A percentile compares a stretch with the other conserved stretches of the same genome.
Evolutionary conservation across 2,113 vertebrate species (phyloP).

Genomic region (Pachycephala philippinensis): DNA sequence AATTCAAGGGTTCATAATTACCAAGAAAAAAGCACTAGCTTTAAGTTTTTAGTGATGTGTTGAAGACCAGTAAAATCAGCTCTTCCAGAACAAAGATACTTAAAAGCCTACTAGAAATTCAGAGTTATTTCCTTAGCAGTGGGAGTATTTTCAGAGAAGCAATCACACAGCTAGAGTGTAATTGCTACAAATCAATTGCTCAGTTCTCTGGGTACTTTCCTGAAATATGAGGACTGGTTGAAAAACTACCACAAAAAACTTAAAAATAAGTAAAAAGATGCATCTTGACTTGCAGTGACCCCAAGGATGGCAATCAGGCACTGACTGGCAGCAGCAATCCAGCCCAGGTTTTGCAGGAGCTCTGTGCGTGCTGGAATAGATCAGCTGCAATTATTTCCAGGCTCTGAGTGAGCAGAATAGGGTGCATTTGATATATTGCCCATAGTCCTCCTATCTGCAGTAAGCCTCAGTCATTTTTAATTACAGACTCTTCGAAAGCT

Average conservation of each 20-base stretch:
- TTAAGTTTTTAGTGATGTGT: not conserved
- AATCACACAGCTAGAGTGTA: not conserved
- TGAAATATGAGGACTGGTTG: not conserved
- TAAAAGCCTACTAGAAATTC: slow-evolving; percentile 27
- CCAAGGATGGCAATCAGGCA: not conserved
- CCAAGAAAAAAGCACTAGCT: not conserved
- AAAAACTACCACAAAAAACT: not conserved
- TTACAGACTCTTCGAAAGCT: not conserved
- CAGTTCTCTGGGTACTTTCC: not conserved
- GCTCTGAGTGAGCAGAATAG: not conserved
- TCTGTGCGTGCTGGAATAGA: not conserved
- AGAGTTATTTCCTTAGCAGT: slow-evolving; percentile 43
- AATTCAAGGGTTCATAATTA: slow-evolving; percentile 3
- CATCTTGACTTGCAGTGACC: not conserved
- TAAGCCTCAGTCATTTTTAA: slow-evolving; percentile 42
- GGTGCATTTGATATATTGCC: slow-evolving; percentile 43
- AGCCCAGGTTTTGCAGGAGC: slow-evolving; percentile 20
- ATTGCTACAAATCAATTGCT: slow-evolving; percentile 3
- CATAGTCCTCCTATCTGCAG: not conserved
- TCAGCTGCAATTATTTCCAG: slow-evolving; percentile 35
- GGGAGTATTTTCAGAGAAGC: not conserved
- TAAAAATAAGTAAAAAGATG: not conserved
- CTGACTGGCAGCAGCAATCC: not conserved
- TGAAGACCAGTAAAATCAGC: not conserved
- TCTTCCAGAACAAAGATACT: slow-evolving; percentile 8